Percentiles rank a stretch among this genome's conserved stretches.
Evolutionary conservation across 2,113 vertebrate species (phyloP).

Genomic region (Blennius ocellaris): DNA sequence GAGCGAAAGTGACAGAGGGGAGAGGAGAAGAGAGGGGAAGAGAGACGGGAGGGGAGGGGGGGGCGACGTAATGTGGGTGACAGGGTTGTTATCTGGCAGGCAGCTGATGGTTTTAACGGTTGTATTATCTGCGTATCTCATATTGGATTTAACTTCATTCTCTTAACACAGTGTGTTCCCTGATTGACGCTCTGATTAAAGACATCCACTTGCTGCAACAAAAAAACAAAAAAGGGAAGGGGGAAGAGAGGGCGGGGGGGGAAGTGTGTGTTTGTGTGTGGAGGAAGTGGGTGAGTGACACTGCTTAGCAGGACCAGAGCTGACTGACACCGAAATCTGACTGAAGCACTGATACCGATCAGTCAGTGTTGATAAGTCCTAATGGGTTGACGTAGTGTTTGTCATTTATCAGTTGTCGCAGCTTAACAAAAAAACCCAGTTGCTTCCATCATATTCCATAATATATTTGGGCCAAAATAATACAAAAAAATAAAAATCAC

Average conservation of each 20-base stretch:
- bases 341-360: conserved; percentile 1
- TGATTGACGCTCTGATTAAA: conserved; percentile 80
- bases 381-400: no score
- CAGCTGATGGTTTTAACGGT: conserved; percentile 71
- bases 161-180: conserved; percentile 46
- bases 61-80: conserved; percentile 60
- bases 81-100: conserved; percentile 73
- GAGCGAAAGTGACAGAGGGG: conserved; percentile 37
- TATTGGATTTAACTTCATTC: conserved; percentile 77
- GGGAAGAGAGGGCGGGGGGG: neutral
- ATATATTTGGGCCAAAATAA: neutral
- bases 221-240: neutral
- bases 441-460: no score
- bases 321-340: neutral
- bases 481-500: neutral
- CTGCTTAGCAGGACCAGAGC: neutral
- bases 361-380: neutral
- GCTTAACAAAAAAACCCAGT: no score
- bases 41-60: conserved; percentile 1
- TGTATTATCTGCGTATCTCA: conserved; percentile 76
- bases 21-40: neutral
- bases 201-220: conserved; percentile 51
- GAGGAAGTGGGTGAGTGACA: neutral
- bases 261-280: neutral
- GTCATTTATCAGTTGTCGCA: no score